Conservation (phyloP, 2,797 vertebrate species). For the Siniperca undulata region DNA sequence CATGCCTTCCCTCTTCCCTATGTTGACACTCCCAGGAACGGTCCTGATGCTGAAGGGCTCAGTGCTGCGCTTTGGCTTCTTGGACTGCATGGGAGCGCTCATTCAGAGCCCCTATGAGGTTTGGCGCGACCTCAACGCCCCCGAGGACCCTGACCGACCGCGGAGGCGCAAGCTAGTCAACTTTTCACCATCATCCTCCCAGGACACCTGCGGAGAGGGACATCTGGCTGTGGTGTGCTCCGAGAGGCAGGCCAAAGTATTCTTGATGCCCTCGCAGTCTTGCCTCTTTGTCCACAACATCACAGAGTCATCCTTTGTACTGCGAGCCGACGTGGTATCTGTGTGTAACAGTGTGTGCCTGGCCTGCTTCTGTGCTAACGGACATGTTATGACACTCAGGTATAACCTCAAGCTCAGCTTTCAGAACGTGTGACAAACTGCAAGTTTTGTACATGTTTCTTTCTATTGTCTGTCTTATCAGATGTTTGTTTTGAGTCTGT, state of each 20-base stretch:
- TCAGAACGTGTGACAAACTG: neutral
- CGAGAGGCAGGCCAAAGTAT: slow-evolving; percentile 98
- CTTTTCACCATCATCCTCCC: slow-evolving; percentile 92
- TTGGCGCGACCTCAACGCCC: slow-evolving; percentile 91
- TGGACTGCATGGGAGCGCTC: slow-evolving; percentile 91
- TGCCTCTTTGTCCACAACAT: slow-evolving; percentile 98
- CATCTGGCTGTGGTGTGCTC: slow-evolving; percentile 96
- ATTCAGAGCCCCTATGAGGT: slow-evolving; percentile 93
- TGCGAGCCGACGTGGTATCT: slow-evolving; percentile 93
- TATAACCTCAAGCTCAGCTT: slow-evolving; percentile 63
- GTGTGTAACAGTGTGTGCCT: slow-evolving; percentile 93
- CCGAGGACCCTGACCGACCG: slow-evolving; percentile 90
- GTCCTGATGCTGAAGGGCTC: slow-evolving; percentile 95
- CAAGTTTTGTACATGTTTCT: neutral
- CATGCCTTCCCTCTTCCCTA: slow-evolving; percentile 1
- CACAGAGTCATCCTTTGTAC: slow-evolving; percentile 97
- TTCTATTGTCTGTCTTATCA: neutral
- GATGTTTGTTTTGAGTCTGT: neutral
- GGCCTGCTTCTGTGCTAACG: slow-evolving; percentile 98
- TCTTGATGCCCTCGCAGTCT: slow-evolving; percentile 96
- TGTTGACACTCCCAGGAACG: slow-evolving; percentile 82
- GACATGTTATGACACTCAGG: slow-evolving; percentile 98
- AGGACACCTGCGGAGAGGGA: slow-evolving; percentile 91
- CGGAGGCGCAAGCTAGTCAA: slow-evolving; percentile 92
- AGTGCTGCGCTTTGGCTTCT: slow-evolving; percentile 90